Base-by-base conservation (phyloP, 2,797 vertebrate genomes). In the Chelonia mydas region DNA sequence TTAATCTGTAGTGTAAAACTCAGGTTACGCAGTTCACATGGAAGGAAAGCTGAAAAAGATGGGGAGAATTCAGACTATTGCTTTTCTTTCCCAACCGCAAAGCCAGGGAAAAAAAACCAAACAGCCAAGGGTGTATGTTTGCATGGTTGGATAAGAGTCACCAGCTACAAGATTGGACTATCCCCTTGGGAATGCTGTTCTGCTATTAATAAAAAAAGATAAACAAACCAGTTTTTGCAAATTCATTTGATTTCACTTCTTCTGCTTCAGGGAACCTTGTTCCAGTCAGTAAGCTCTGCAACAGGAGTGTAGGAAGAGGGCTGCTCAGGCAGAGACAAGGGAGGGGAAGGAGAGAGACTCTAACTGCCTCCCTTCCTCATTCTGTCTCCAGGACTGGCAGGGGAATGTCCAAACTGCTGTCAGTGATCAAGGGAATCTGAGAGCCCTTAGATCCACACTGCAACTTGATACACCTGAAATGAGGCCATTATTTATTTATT, bases 131-230 rank as follows among this genome's bases (percentile, higher is more conserved):
- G 89, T 51, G 81, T 72, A 95, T 90, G 7, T 96, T 94, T 96
- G 85, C 93, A 76, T 55, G 92, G 76, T 86, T 96, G 86, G 86
- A 95, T 95, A 95, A 95, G 91, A 96, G 93, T 90, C 94, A 95
- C 96, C 74, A 25, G 27, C 15, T 28, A 77, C 45, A 49, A 49
- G 93, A 90, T 93, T 95, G 95, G 89, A 87, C 92, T 96, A 45
- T 77, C 61, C 96, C 83, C 86, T 86, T 83, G 92, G 95, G 96
- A 97, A 54, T 68, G 50, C 53, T 89, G 53, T 61, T 96, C 81
- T 91, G 93, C 96, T 97, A 96, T 95, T 97, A 97, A 97, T 94
- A 97, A 96, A 96, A 54, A 61, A 96, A 93, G 93, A 95, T 95
- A 97, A 97, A 97, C 96, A 96, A 95, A 90, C 41, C 47, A 2